A percentile compares a stretch with the other conserved stretches of the same genome.
These are phyloP conservation scores for Habropoda laboriosa DNA, from an alignment of 1,140 invertebrate genomes.

Conservation along the genomic window DNA sequence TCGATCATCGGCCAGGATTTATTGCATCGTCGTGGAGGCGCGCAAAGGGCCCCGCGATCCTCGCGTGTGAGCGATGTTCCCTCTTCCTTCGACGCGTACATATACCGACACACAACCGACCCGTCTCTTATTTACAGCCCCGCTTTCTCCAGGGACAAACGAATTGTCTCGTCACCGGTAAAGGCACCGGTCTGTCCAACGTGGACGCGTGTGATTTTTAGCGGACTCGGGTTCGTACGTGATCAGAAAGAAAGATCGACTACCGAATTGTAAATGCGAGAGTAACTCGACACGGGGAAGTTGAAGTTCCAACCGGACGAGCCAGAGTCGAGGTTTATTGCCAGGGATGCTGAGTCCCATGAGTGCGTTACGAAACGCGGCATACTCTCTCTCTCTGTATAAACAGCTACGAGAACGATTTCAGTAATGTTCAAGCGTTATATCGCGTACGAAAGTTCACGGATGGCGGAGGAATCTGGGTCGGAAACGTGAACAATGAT, in stretches of 20 bases:
- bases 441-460: too few relatives aligned
- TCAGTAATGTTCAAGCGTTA: too few relatives aligned
- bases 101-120: neutral
- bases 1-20: conserved; percentile 55
- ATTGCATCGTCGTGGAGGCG: conserved; percentile 52
- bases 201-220: neutral
- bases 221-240: neutral
- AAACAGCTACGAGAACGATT: too few relatives aligned
- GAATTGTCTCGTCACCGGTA: neutral
- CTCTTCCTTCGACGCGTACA: conserved; percentile 19
- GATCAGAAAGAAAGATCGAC: neutral
- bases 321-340: neutral
- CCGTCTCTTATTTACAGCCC: conserved; percentile 16
- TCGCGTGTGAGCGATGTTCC: conserved; percentile 36
- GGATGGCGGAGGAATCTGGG: too few relatives aligned
- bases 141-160: neutral
- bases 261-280: neutral
- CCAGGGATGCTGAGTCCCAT: neutral
- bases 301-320: neutral
- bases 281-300: neutral
- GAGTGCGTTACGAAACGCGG: neutral
- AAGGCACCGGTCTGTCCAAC: neutral
- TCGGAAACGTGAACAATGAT: too few relatives aligned
- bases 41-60: conserved; percentile 40
- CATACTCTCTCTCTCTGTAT: neutral